A percentile compares a stretch with the other conserved stretches of the same genome.
These are phyloP conservation scores for Prunella strophiata DNA, from an alignment of 2,797 vertebrate genomes.

Conservation along the genomic window DNA sequence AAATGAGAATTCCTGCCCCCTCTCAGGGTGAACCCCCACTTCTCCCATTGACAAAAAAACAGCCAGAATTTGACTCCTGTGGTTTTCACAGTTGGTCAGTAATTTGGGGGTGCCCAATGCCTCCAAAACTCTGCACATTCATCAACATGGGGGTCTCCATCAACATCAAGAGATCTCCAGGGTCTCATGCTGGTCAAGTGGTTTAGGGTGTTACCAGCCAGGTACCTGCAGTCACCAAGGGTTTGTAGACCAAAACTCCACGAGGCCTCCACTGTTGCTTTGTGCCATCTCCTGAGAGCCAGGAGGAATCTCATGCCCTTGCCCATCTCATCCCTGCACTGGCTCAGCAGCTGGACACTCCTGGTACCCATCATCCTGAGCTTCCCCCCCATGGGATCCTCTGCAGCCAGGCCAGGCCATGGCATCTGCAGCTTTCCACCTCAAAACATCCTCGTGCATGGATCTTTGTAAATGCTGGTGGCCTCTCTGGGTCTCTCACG, in stretches of 20 bases:
- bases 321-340: not conserved
- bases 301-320: not conserved
- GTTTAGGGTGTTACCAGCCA: not conserved
- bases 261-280: not conserved
- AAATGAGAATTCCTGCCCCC: not conserved
- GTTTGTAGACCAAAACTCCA: not conserved
- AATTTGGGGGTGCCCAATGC: not conserved
- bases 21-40: not conserved
- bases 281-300: not conserved
- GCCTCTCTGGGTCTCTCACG: too few relatives aligned
- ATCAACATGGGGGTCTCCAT: not conserved
- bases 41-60: not conserved
- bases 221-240: not conserved
- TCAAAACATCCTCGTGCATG: not conserved
- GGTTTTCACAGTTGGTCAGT: not conserved
- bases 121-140: not conserved
- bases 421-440: not conserved
- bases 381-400: not conserved
- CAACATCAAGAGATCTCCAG: not conserved
- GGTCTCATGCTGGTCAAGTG: not conserved
- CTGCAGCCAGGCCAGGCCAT: not conserved
- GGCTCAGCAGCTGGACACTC: not conserved
- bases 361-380: not conserved
- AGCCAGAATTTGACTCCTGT: not conserved
- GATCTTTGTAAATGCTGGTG: not conserved